These are phyloP conservation scores for Vimba vimba DNA, from an alignment of 2,113 vertebrate genomes.

Conservation along the genomic window DNA sequence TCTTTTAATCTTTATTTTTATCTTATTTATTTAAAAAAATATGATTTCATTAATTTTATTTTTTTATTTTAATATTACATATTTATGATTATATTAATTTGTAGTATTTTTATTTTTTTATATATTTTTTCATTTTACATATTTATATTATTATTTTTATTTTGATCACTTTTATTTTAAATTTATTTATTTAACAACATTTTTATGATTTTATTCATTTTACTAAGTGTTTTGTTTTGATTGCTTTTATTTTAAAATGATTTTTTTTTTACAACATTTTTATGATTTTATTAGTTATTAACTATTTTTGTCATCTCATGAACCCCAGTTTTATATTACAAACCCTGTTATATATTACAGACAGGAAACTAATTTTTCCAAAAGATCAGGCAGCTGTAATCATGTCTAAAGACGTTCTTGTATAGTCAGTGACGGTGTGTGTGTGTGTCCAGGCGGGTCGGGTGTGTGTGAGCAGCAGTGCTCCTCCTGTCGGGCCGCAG, in stretches of 20 bases:
- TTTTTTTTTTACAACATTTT: background rate
- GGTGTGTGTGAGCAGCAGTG: constrained; percentile 50
- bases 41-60: no score
- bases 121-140: background rate
- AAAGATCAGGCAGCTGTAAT: background rate
- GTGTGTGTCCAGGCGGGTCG: constrained; percentile 21
- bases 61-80: background rate
- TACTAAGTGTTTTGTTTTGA: background rate
- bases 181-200: no score
- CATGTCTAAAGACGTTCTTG: background rate
- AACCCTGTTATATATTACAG: no score
- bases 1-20: background rate
- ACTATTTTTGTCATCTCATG: background rate
- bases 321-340: no score
- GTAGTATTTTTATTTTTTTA: no score
- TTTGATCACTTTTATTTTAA: no score
- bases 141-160: background rate
- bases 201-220: background rate
- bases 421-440: background rate
- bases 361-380: no score
- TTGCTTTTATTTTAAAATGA: background rate
- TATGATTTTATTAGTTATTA: no score
- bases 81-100: background rate
- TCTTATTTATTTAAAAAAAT: background rate
- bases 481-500: constrained; percentile 66